Base-by-base conservation (phyloP, 2,888 invertebrate genomes). In the Pseudeuparius sepicola region DNA sequence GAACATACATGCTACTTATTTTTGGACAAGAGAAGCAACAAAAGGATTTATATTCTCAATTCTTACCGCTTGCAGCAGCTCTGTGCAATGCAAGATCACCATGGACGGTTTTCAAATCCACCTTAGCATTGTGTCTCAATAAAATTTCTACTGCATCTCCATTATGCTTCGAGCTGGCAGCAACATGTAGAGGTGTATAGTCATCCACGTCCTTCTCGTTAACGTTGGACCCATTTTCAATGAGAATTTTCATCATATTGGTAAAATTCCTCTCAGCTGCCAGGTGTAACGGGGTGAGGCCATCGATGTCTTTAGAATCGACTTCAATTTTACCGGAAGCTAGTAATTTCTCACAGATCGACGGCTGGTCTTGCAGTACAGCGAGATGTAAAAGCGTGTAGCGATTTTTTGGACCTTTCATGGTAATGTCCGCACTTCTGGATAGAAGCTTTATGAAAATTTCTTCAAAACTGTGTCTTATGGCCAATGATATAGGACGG, bases 11-110 rank as follows among this genome's bases (percentile, higher is more conserved):
- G n/a, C n/a, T n/a, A n/a, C n/a, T n/a, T n/a, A n/a, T n/a, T n/a
- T n/a, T n/a, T n/a, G n/a, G n/a, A n/a, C n/a, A n/a, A n/a, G n/a
- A n/a, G n/a, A n/a, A n/a, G n/a, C n/a, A n/a, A n/a, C n/a, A n/a
- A n/a, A 26, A 6, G 16, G 1, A 3, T 26, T 24, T 25, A 31
- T 36, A 36, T 14, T 24, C 31, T 20, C 25, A 15, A 35, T n/a
- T n/a, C n/a, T 48, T 46, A 6, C 51, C 48, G 16, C 33, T 30
- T 14, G 43, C 44, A 11, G 49, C 49, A 24, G 52, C 50, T 11
- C 47, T 36, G 26, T 53, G 52, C 4, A 53, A 24, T 2, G 52
- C 46, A 2, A 46, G 27, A 36, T 50, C 50, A 7, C 49, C 50
- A 17, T 47, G 34, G 10, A 41, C 31, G 6, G 50, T 50, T 13